A percentile compares a stretch with the other conserved stretches of the same genome.
phyloP scores from a whole-genome alignment of 2,113 vertebrate genomes.

The Empidonax traillii region DNA sequence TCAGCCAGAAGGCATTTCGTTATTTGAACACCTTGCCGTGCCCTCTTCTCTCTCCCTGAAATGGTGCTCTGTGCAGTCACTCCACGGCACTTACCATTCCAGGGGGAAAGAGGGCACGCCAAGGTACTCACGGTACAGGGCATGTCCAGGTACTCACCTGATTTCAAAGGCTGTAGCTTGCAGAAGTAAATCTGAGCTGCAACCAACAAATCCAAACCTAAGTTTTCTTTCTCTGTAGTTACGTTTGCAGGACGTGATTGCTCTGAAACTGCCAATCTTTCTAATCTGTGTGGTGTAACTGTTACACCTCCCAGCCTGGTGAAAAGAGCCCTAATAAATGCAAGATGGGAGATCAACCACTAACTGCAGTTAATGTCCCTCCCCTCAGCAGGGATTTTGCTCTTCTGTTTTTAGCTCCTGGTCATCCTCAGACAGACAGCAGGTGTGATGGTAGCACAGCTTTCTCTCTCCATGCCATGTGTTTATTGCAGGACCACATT shows the following conservation, averaged over 20 bases:
- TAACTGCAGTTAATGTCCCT: background rate
- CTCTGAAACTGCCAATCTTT: background rate
- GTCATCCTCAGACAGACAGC: background rate
- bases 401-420: background rate
- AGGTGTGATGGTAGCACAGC: background rate
- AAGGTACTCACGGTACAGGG: background rate
- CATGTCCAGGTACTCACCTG: background rate
- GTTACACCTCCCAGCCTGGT: background rate
- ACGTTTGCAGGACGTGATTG: background rate
- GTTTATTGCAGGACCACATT: background rate
- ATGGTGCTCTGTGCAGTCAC: background rate
- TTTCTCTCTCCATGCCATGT: background rate
- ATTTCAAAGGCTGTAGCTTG: background rate
- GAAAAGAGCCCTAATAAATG: background rate
- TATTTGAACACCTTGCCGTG: background rate
- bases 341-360: background rate
- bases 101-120: background rate
- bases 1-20: background rate
- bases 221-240: background rate
- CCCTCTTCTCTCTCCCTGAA: background rate
- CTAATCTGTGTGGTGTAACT: background rate
- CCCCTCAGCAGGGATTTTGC: background rate
- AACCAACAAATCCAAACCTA: background rate
- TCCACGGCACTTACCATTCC: rapidly evolving
- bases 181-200: background rate